These are phyloP conservation scores for Pangasius krempfi DNA, from an alignment of 2,797 vertebrate species.

Conservation along the genomic window DNA sequence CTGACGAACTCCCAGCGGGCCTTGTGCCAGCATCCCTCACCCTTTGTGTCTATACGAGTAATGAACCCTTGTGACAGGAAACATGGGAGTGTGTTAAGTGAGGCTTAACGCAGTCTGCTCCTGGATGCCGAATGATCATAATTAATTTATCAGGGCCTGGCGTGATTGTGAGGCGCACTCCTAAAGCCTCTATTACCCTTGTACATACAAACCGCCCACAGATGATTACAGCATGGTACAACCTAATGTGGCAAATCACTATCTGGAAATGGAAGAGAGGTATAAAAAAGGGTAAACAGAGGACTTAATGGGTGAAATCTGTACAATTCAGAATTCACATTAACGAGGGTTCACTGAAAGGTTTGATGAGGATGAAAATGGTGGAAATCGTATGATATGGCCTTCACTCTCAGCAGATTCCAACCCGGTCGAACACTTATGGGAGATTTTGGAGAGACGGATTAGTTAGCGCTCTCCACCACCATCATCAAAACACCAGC, in stretches of 20 bases:
- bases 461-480: background rate
- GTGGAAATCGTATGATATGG: background rate
- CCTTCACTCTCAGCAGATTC: background rate
- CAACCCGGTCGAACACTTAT: background rate
- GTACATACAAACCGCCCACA: slow-evolving; percentile 41
- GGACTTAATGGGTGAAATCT: background rate
- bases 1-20: background rate
- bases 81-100: slow-evolving; percentile 8
- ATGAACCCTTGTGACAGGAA: slow-evolving; percentile 18
- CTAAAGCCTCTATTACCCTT: slow-evolving; percentile 42
- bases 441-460: background rate
- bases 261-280: background rate
- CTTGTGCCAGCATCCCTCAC: background rate
- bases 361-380: background rate
- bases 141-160: slow-evolving; percentile 51
- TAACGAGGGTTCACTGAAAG: background rate
- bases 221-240: background rate
- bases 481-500: background rate
- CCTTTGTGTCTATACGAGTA: background rate
- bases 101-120: slow-evolving; percentile 38
- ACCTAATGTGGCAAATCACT: background rate
- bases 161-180: slow-evolving; percentile 33
- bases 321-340: background rate
- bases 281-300: background rate
- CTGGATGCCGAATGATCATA: slow-evolving; percentile 44